phyloP scores from a whole-genome alignment of 2,888 invertebrate species.

The Bombylius discolor region DNA sequence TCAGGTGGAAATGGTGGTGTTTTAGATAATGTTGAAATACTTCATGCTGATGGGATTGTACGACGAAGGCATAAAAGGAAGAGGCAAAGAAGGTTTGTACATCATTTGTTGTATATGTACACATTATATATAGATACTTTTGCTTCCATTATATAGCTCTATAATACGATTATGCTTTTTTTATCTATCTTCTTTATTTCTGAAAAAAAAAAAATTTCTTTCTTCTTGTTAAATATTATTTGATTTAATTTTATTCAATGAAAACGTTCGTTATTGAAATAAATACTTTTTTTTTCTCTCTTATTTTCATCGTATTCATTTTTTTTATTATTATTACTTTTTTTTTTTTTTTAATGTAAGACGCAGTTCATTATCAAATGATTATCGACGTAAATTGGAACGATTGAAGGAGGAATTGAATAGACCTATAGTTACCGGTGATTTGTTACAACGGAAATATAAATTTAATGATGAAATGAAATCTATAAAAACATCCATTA shows the following conservation, averaged over 20 bases:
- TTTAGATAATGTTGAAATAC: constrained; percentile 33
- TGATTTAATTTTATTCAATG: neutral
- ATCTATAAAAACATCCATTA: neutral
- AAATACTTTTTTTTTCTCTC: neutral
- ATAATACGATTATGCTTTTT: too few relatives aligned
- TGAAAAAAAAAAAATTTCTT: neutral
- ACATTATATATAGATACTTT: too few relatives aligned
- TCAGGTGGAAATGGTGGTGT: constrained; percentile 35
- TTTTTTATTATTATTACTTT: neutral
- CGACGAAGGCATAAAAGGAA: constrained; percentile 30
- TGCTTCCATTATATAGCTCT: too few relatives aligned
- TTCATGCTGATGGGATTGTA: constrained; percentile 29
- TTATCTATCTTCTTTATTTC: neutral
- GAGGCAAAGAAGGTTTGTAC: constrained; percentile 29
- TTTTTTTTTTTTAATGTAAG: neutral
- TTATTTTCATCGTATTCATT: neutral
- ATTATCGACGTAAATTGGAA: constrained; percentile 26
- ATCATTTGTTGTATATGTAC: neutral
- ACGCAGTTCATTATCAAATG: constrained; percentile 10
- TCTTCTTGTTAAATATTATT: neutral
- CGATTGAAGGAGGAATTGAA: constrained; percentile 30
- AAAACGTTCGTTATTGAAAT: neutral
- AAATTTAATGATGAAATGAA: constrained; percentile 5
- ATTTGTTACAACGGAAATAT: constrained; percentile 12
- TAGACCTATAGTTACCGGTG: constrained; percentile 23